Evolutionary conservation across 2,888 invertebrate genomes (phyloP).

Genomic region (Acanthoscelides obtectus): DNA sequence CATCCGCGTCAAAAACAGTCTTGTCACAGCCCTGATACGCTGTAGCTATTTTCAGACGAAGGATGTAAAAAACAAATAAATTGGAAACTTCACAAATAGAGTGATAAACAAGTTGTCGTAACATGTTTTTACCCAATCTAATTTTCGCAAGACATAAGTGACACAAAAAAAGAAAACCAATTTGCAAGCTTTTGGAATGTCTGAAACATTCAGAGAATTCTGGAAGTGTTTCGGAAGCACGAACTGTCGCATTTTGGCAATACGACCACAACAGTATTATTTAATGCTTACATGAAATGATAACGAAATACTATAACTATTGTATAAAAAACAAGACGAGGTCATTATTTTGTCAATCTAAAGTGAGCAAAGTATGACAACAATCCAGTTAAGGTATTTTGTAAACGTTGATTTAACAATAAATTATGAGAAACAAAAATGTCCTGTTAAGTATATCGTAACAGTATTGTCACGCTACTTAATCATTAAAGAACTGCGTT

Average conservation of each 20-base stretch:
- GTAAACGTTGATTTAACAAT: background rate
- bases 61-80: background rate
- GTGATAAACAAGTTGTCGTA: background rate
- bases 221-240: background rate
- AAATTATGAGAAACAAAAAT: background rate
- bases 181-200: background rate
- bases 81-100: background rate
- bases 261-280: background rate
- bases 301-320: background rate
- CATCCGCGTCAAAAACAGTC: too few species aligned
- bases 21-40: background rate
- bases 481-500: too few species aligned
- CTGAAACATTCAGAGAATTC: background rate
- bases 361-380: background rate
- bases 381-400: background rate
- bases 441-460: background rate
- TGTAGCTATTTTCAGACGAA: background rate
- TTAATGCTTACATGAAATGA: background rate
- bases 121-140: background rate
- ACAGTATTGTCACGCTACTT: background rate
- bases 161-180: background rate
- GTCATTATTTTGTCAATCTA: background rate
- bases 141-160: background rate
- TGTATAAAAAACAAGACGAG: background rate
- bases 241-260: background rate